These are phyloP conservation scores for Copidosoma floridanum DNA, from an alignment of 1,140 invertebrate species.

Conservation along the genomic window DNA sequence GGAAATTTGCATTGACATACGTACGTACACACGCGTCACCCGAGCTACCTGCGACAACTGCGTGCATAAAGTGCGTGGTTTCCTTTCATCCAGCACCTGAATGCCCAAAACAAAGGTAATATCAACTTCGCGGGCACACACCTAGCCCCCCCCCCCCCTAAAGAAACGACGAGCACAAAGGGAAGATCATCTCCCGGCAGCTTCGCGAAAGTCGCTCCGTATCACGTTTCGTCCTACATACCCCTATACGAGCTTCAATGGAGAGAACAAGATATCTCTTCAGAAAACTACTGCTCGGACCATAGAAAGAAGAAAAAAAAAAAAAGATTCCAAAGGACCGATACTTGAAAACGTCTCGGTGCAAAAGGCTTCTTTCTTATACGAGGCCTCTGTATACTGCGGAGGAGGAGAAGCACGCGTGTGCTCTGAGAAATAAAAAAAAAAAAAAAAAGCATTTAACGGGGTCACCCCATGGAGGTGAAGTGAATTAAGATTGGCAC, in stretches of 20 bases:
- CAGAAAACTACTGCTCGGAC: slow-evolving; percentile 21
- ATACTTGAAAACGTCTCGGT: too few relatives aligned
- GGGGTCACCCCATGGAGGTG: slow-evolving; percentile 35
- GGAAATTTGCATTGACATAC: too few relatives aligned
- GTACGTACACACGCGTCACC: too few relatives aligned
- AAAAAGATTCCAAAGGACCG: slow-evolving; percentile 7
- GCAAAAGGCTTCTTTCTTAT: too few relatives aligned
- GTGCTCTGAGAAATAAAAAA: slow-evolving; percentile 3
- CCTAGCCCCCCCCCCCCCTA: too few relatives aligned
- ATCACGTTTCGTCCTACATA: background rate
- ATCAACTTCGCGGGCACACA: background rate
- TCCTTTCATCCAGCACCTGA: too few relatives aligned
- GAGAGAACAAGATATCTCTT: slow-evolving; percentile 21
- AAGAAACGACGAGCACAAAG: too few relatives aligned
- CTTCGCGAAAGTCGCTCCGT: slow-evolving; percentile 12
- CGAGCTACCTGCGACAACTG: too few relatives aligned
- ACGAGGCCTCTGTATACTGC: slow-evolving; percentile 8
- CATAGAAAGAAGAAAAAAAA: slow-evolving; percentile 11
- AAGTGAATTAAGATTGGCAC: slow-evolving; percentile 28
- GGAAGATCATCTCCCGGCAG: too few relatives aligned
- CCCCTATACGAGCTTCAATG: background rate
- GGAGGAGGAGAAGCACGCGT: too few relatives aligned
- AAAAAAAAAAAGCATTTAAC: slow-evolving; percentile 33
- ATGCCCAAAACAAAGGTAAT: too few relatives aligned
- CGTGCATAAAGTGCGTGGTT: too few relatives aligned